Base-by-base conservation (phyloP, 2,888 invertebrate genomes). In the Acheta domesticus region DNA sequence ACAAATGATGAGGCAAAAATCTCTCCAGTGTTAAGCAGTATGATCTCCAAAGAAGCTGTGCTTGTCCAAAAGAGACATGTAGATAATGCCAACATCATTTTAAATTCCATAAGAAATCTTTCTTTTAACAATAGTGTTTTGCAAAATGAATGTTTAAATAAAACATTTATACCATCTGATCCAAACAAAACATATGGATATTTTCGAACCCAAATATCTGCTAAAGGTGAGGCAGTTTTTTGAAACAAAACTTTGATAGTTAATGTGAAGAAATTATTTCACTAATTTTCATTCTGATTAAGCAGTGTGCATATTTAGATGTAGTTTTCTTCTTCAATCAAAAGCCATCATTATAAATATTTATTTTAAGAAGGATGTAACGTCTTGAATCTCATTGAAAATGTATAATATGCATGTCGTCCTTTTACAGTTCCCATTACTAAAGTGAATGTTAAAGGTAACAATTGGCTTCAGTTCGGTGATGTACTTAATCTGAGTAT, bases 401-500 rank as follows among this genome's bases (percentile, higher is more conserved):
- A 36, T 36, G 36, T 36, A 36, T 36, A 5, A 8, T 36, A 36
- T 36, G 36, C 36, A 36, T 36, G 36, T 8, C 23, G 1, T 23
- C 8, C 19, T 76, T n/a, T 76, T 89, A 14, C 86, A 95, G 96
- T 91, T 82, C 93, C 95, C 1, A 90, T 96, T 83, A 86, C 89
- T 2, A 90, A 91, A 80, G 88, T 96, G 12, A 91, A 91, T 77
- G 90, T 94, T 1, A 91, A 89, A 4, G 96, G 96, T 0, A 91
- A 91, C 80, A 93, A 93, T 84, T 96, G 96, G 95, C 88, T 96
- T 50, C 91, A 94, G 83, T 94, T 93, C 81, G 95, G 95, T 50
- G 94, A 95, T 79, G 87, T 95, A 76, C 86, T 96, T 48, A 90
- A 91, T 79, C 86, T 96, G 12, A 89, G 91, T 82, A 83, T 88